phyloP scores from a whole-genome alignment of 1,140 invertebrate genomes.

The Macrosteles quadrilineatus region DNA sequence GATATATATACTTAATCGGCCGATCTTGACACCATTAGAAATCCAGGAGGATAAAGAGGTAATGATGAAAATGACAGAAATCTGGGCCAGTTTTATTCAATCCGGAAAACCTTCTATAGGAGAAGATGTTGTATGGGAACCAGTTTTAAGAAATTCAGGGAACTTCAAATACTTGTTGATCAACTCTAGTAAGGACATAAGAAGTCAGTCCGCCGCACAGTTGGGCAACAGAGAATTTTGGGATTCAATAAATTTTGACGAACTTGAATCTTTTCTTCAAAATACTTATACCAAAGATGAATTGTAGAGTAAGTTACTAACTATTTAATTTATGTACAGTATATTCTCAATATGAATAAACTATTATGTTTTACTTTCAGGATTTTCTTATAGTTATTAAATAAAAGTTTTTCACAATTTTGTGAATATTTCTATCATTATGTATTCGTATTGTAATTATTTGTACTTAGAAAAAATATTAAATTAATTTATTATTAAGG shows the following conservation, averaged over 20 bases:
- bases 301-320: too few relatives aligned
- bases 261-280: background rate
- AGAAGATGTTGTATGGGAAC: background rate
- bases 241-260: background rate
- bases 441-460: too few relatives aligned
- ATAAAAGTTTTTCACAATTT: too few relatives aligned
- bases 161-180: background rate
- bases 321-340: too few relatives aligned
- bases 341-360: too few relatives aligned
- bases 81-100: background rate
- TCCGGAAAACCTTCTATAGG: background rate
- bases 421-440: too few relatives aligned
- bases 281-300: too few relatives aligned
- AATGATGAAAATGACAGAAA: background rate
- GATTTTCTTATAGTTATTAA: too few relatives aligned
- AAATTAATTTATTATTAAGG: too few relatives aligned
- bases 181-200: background rate
- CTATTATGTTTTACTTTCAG: too few relatives aligned
- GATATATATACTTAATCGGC: conserved; percentile 32
- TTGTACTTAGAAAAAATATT: too few relatives aligned
- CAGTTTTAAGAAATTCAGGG: background rate
- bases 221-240: background rate
- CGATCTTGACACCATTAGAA: background rate
- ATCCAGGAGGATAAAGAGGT: conserved; percentile 21
- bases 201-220: background rate